A percentile compares a stretch with the other conserved stretches of the same genome.
Evolutionary conservation across 2,797 vertebrate species (phyloP).

Genomic region (Nannoperca obscura): DNA sequence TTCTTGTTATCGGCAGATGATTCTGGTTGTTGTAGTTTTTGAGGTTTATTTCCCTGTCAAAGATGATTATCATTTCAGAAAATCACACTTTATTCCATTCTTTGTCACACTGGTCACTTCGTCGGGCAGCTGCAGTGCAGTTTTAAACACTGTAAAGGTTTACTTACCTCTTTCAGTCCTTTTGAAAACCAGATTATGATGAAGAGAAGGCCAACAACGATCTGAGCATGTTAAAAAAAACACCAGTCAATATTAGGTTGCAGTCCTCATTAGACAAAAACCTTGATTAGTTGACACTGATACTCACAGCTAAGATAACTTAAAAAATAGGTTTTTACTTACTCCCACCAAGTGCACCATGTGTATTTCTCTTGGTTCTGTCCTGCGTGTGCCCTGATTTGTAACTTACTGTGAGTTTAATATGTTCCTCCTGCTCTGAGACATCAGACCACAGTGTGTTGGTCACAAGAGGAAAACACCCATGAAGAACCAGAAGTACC

Average conservation of each 20-base stretch:
- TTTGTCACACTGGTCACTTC: not conserved
- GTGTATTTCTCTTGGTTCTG: slow-evolving; percentile 33
- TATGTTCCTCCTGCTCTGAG: slow-evolving; percentile 16
- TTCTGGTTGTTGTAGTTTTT: slow-evolving; percentile 59
- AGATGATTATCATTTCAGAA: slow-evolving; percentile 14
- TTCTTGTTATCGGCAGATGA: slow-evolving; percentile 66
- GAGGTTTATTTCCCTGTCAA: slow-evolving; percentile 61
- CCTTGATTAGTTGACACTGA: not conserved
- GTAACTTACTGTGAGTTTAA: not conserved
- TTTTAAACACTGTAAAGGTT: not conserved
- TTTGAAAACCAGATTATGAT: slow-evolving; percentile 76
- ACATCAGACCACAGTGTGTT: slow-evolving; percentile 2
- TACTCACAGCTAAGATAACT: not conserved
- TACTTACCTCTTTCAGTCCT: slow-evolving; percentile 76
- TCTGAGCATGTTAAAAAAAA: slow-evolving; percentile 49
- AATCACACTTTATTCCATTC: not conserved
- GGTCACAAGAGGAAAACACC: slow-evolving; percentile 4
- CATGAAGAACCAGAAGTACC: slow-evolving; percentile 60
- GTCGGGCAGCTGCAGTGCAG: not conserved
- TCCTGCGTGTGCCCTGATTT: slow-evolving; percentile 14
- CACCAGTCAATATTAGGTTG: slow-evolving; percentile 6
- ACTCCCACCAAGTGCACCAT: slow-evolving; percentile 82
- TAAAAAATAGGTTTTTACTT: slow-evolving; percentile 49
- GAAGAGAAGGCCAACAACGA: slow-evolving; percentile 71
- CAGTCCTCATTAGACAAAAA: not conserved